Conservation (phyloP, 2,113 vertebrate genomes). For the human (Homo sapiens) region GRCh38 chr12:116765001-116765500, state of each 20-base stretch:
- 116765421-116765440: conserved; percentile 19
- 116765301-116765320: conserved; percentile 23
- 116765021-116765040: background rate
- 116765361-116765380: conserved; percentile 24
- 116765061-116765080: background rate
- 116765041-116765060: background rate
- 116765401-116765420: background rate
- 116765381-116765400: background rate
- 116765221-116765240: conserved; percentile 6
- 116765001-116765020: background rate
- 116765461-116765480: conserved; percentile 66
- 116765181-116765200: background rate
- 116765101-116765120: background rate
- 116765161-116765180: background rate
- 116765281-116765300: conserved; percentile 49
- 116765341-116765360: conserved; percentile 46
- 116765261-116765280: background rate
- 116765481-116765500: conserved; percentile 59
- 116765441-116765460: conserved; percentile 31
- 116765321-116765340: conserved; percentile 48
- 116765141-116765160: background rate
- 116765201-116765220: background rate
- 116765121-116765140: background rate
- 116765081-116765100: background rate
- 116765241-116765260: conserved; percentile 47